phyloP scores from a whole-genome alignment of 2,888 invertebrate genomes.

The Acleris literana region DNA sequence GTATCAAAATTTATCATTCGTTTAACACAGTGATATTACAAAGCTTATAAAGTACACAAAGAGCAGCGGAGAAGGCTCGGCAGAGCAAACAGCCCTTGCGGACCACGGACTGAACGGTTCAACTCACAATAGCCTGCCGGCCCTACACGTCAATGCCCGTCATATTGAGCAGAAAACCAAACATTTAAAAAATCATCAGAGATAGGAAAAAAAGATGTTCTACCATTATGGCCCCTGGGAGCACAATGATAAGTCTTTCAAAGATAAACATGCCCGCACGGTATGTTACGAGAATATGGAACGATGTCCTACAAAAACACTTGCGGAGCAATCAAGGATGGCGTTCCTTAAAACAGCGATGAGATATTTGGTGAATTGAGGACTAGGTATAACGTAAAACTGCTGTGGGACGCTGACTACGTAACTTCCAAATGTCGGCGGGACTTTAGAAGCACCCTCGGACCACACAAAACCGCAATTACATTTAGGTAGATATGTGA shows the following conservation, averaged over 20 bases:
- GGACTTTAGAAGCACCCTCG: conserved; percentile 42
- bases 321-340: conserved; percentile 44
- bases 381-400: conserved; percentile 40
- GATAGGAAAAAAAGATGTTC: conserved; percentile 58
- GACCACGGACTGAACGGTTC: conserved; percentile 54
- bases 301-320: conserved; percentile 58
- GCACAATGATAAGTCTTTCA: conserved; percentile 69
- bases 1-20: conserved; percentile 30
- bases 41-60: conserved; percentile 53
- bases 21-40: conserved; percentile 23
- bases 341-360: conserved; percentile 42
- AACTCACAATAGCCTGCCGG: conserved; percentile 63
- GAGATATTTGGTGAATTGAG: conserved; percentile 39
- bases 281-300: conserved; percentile 52
- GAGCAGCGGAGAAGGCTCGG: conserved; percentile 56
- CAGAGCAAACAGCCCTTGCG: conserved; percentile 63
- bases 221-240: conserved; percentile 66
- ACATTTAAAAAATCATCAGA: conserved; percentile 80
- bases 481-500: conserved; percentile 31
- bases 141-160: conserved; percentile 73
- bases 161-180: conserved; percentile 80
- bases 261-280: conserved; percentile 66
- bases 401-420: conserved; percentile 42
- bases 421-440: conserved; percentile 38
- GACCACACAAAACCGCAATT: conserved; percentile 47